A percentile compares a stretch with the other conserved stretches of the same genome.
Evolutionary conservation across 2,113 vertebrate species (phyloP).

Genomic region (Myiopsitta monachus): DNA sequence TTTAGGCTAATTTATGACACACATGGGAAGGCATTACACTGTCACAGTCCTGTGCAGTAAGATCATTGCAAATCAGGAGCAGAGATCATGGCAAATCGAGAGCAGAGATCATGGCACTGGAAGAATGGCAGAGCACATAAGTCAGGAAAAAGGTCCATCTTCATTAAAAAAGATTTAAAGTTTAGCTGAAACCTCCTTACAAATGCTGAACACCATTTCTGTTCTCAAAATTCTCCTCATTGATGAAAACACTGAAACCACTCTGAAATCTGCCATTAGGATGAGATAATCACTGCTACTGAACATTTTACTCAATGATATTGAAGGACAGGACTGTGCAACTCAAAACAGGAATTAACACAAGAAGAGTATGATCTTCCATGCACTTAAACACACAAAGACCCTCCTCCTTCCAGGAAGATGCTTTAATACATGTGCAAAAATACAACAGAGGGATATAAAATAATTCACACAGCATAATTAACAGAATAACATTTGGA

Average conservation of each 20-base stretch:
- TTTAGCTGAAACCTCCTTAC: not conserved
- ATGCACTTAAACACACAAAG: not conserved
- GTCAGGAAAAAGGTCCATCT: not conserved
- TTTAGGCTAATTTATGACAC: not conserved
- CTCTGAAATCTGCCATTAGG: not conserved
- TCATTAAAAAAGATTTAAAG: not conserved
- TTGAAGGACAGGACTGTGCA: not conserved
- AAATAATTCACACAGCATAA: not conserved
- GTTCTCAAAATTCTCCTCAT: not conserved
- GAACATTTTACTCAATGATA: not conserved
- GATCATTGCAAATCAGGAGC: not conserved
- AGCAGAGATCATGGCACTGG: not conserved
- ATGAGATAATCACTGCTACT: not conserved
- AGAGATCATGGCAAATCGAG: not conserved
- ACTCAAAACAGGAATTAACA: not conserved
- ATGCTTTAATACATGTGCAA: not conserved
- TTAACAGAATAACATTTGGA: not conserved
- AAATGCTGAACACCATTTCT: not conserved
- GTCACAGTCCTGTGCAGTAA: not conserved
- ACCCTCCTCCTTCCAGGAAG: not conserved
- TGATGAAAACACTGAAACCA: not conserved
- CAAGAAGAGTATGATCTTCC: not conserved
- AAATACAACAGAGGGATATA: not conserved
- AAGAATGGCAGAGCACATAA: not conserved
- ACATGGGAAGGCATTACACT: accelerated